A percentile compares a stretch with the other conserved stretches of the same genome.
Evolutionary conservation across 2,797 vertebrate genomes (phyloP).

Genomic region (Poeciliopsis presidionis): DNA sequence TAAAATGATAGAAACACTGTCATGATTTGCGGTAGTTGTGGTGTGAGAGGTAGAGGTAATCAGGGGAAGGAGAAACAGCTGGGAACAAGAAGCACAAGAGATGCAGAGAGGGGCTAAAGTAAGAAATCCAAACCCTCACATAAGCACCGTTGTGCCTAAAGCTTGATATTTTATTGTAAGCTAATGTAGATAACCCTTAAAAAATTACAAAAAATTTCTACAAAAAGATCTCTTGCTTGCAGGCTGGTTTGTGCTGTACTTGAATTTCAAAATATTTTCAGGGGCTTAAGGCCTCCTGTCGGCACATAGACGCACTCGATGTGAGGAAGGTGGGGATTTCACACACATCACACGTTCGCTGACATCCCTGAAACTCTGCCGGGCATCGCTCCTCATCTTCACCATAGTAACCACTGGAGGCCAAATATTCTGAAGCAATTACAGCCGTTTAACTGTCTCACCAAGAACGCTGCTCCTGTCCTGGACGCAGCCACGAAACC

Average conservation of each 20-base stretch:
- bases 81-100: too few relatives aligned
- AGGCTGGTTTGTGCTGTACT: neutral
- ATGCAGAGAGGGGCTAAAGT: too few relatives aligned
- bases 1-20: too few relatives aligned
- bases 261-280: neutral
- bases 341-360: constrained; percentile 9
- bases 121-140: too few relatives aligned
- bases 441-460: constrained; percentile 48
- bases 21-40: too few relatives aligned
- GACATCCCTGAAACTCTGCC: constrained; percentile 20
- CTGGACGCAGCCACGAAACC: constrained; percentile 59
- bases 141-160: neutral
- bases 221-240: neutral
- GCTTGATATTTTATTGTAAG: neutral
- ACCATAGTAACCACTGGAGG: constrained; percentile 71
- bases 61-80: too few relatives aligned
- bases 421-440: constrained; percentile 62
- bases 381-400: constrained; percentile 42
- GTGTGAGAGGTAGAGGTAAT: too few relatives aligned
- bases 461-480: constrained; percentile 42
- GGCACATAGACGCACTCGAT: neutral
- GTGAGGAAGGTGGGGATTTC: neutral
- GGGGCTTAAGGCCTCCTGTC: neutral
- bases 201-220: neutral
- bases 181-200: neutral